These are phyloP conservation scores for Scaptodrosophila latifasciaeformis DNA, from an alignment of 2,888 invertebrate genomes.

Conservation along the genomic window DNA sequence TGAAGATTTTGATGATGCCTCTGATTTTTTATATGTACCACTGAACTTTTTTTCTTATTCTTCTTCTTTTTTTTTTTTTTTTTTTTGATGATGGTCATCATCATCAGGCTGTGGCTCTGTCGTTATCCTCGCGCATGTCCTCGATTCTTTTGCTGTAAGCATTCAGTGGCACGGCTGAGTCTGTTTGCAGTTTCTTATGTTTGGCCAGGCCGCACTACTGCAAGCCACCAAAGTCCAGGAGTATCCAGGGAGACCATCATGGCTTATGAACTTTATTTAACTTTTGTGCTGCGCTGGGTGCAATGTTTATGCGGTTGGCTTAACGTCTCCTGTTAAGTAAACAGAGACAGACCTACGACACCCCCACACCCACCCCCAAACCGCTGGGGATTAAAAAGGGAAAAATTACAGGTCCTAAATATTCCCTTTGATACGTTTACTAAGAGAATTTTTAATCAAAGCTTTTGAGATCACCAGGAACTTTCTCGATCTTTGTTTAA, in stretches of 20 bases:
- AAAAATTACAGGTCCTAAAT: neutral
- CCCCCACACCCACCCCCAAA: too few relatives aligned
- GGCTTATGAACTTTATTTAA: constrained; percentile 4
- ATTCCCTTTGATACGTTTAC: constrained; percentile 3
- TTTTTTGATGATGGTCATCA: constrained; percentile 44
- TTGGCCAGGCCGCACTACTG: too few relatives aligned
- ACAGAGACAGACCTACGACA: too few relatives aligned
- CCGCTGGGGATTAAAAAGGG: neutral
- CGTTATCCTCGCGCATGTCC: constrained; percentile 47
- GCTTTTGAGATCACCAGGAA: too few relatives aligned
- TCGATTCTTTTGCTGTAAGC: constrained; percentile 15
- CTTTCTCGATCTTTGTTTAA: too few relatives aligned
- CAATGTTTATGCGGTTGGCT: constrained; percentile 4
- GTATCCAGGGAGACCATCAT: neutral
- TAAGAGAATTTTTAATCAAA: too few relatives aligned
- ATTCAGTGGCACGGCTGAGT: neutral
- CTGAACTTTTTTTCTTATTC: too few relatives aligned
- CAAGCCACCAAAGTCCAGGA: neutral
- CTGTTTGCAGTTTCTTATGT: too few relatives aligned
- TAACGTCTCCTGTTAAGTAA: constrained; percentile 5
- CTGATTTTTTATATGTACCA: constrained; percentile 27
- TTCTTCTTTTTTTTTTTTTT: too few relatives aligned
- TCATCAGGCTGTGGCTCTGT: constrained; percentile 3
- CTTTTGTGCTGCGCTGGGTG: constrained; percentile 2
- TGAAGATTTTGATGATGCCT: constrained; percentile 49